Evolutionary conservation across 1,140 invertebrate species (phyloP).

Genomic region (Copidosoma floridanum): DNA sequence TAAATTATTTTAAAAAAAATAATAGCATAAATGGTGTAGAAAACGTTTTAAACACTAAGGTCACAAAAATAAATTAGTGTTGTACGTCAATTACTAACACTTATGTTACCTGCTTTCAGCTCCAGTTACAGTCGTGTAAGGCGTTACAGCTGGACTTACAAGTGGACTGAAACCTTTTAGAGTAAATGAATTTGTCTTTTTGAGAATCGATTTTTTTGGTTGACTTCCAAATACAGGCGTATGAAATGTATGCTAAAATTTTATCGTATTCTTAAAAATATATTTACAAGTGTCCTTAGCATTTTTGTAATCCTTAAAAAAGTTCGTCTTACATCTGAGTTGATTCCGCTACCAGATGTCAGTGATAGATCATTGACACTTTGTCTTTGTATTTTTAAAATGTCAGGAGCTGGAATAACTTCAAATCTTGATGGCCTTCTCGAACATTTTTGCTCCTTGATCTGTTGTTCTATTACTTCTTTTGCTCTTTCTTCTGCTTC

Average conservation of each 20-base stretch:
- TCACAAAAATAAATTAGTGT: no score
- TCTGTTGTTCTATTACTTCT: slow-evolving; percentile 60
- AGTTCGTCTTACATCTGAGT: slow-evolving; percentile 43
- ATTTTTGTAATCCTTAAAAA: not conserved
- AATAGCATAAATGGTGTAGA: no score
- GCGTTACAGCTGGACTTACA: slow-evolving; percentile 68
- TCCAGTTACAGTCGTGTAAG: slow-evolving; percentile 82
- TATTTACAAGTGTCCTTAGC: slow-evolving; percentile 19
- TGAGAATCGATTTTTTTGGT: slow-evolving; percentile 85
- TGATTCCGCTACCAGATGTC: slow-evolving; percentile 41
- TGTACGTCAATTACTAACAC: no score
- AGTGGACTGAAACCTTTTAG: slow-evolving; percentile 70
- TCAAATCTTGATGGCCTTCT: slow-evolving; percentile 70
- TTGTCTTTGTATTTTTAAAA: slow-evolving; percentile 58
- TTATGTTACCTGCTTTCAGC: slow-evolving; percentile 69
- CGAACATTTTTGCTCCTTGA: slow-evolving; percentile 55
- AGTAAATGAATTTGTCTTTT: slow-evolving; percentile 89
- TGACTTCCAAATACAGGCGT: slow-evolving; percentile 62
- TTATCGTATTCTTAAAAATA: not conserved
- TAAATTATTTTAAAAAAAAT: not conserved
- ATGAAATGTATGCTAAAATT: slow-evolving; percentile 48
- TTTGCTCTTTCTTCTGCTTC: slow-evolving; percentile 64
- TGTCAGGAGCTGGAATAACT: slow-evolving; percentile 68
- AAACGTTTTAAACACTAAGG: no score
- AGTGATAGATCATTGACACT: slow-evolving; percentile 52